These are phyloP conservation scores for Parasteatoda tepidariorum DNA, from an alignment of 1,140 invertebrate genomes.

Conservation along the genomic window DNA sequence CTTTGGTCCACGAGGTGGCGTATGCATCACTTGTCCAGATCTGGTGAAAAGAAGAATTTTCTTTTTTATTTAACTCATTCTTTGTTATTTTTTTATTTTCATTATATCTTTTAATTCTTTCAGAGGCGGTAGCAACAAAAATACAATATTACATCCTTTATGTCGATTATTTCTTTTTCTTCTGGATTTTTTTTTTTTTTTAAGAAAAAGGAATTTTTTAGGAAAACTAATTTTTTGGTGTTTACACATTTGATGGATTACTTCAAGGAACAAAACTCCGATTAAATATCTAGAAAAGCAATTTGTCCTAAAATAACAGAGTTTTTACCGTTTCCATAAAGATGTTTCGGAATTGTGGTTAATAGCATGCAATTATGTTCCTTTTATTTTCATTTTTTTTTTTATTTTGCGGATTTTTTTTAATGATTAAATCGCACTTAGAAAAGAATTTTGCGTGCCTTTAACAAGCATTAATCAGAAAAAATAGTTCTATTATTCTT, in stretches of 20 bases:
- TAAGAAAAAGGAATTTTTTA: neutral
- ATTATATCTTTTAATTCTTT: slow-evolving; percentile 18
- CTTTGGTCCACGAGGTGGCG: slow-evolving; percentile 31
- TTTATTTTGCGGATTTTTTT: slow-evolving; percentile 5
- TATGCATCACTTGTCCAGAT: neutral
- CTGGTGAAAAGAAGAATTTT: neutral
- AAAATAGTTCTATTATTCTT: no score
- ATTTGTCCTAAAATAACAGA: neutral
- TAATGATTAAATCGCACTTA: neutral
- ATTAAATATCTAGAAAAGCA: slow-evolving; percentile 33
- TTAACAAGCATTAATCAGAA: neutral
- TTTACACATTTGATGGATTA: slow-evolving; percentile 41
- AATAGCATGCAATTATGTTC: slow-evolving; percentile 29
- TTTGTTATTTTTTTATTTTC: no score
- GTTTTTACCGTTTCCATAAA: neutral
- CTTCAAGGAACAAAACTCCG: slow-evolving; percentile 21
- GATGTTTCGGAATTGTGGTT: slow-evolving; percentile 32
- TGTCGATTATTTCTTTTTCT: neutral
- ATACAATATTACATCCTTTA: slow-evolving; percentile 21
- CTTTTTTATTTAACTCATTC: no score
- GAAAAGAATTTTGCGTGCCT: neutral
- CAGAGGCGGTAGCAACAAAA: slow-evolving; percentile 1
- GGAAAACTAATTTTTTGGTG: slow-evolving; percentile 22
- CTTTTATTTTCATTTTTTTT: slow-evolving; percentile 8
- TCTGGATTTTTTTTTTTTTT: neutral